Evolutionary conservation across 2,888 invertebrate species (phyloP), one percentile per base, ranked within the genome.

Genomic region (Caenorhabditis sp.): DNA sequence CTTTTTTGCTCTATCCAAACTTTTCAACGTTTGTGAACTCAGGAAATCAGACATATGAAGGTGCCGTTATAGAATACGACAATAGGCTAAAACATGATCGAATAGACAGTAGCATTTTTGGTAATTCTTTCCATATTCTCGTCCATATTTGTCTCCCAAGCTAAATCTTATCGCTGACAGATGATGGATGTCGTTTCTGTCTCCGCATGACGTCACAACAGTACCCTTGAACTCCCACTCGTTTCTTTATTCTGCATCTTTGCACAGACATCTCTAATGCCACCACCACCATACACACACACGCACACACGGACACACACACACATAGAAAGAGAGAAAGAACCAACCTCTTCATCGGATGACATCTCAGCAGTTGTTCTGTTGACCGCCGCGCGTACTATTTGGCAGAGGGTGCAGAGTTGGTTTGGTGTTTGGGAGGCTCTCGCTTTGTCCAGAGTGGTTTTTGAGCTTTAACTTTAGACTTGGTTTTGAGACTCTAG

Each of bases 221-320:
- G 26, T 58, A 31, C 19, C 58, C 58, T 58, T 31, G 58, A 58
- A 58, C 58, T 6, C 58, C 19, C n/a, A 14, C n/a, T 31, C 16
- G n/a, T n/a, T 31, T 31, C 31, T 58, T 58, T 26, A 26, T 54
- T 54, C 54, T 54, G 54, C 54, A 54, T 54, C 54, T 54, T 54
- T 54, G 54, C 54, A 54, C 54, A 26, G 24, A 26, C 24, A 54
- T 19, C 26, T 22, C 19, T 47, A 54, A 54, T 26, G 54, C 54
- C 22, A 24, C 22, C 49, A n/a, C 49, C 5, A 7, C 5, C 49
- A 19, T 26, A 14, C 26, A 54, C 24, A 26, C 51, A 51, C 22
- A 51, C 8, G 16, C 16, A 2, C 44, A 44, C 44, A 44, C 44
- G 16, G 16, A n/a, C n/a, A n/a, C n/a, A n/a, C n/a, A n/a, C n/a